Evolutionary conservation across 2,888 invertebrate species (phyloP).

Genomic region (Metellina segmentata): DNA sequence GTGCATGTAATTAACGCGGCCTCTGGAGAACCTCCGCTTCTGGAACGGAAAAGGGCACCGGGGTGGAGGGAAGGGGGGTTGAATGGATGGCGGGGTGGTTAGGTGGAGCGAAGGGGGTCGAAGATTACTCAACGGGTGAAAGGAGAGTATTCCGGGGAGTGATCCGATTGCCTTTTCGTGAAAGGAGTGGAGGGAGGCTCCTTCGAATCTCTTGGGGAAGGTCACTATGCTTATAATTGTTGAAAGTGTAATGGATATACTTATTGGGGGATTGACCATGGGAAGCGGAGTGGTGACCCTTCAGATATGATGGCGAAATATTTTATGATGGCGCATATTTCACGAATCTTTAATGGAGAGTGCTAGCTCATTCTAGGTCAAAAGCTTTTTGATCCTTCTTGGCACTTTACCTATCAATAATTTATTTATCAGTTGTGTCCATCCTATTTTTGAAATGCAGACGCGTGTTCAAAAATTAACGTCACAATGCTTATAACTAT

Average conservation of each 20-base stretch:
- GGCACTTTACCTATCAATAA: too few species aligned
- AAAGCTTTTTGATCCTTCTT: too few species aligned
- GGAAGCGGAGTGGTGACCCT: background rate
- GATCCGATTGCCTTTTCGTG: conserved; percentile 73
- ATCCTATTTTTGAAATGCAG: too few species aligned
- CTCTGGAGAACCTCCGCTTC: conserved; percentile 26
- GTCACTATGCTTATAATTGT: conserved; percentile 18
- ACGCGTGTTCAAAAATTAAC: too few species aligned
- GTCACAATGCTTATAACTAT: too few species aligned
- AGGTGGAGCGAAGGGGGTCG: conserved; percentile 23
- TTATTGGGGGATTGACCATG: conserved; percentile 24
- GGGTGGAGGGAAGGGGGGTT: conserved; percentile 28
- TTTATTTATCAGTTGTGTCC: too few species aligned
- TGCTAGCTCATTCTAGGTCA: too few species aligned
- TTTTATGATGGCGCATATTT: conserved; percentile 1
- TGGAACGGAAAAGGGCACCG: conserved; percentile 57
- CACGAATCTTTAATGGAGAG: too few species aligned
- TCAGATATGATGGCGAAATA: background rate
- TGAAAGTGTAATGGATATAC: conserved; percentile 36
- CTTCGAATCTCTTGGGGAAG: conserved; percentile 37
- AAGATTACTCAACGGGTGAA: conserved; percentile 72
- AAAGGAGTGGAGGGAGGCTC: conserved; percentile 15
- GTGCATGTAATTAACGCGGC: conserved; percentile 71
- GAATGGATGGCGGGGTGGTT: conserved; percentile 48
- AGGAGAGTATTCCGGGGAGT: conserved; percentile 63